Percentiles rank a stretch among this genome's conserved stretches.
Evolutionary conservation across 2,113 vertebrate species (phyloP).

Genomic region (Columbina picui): DNA sequence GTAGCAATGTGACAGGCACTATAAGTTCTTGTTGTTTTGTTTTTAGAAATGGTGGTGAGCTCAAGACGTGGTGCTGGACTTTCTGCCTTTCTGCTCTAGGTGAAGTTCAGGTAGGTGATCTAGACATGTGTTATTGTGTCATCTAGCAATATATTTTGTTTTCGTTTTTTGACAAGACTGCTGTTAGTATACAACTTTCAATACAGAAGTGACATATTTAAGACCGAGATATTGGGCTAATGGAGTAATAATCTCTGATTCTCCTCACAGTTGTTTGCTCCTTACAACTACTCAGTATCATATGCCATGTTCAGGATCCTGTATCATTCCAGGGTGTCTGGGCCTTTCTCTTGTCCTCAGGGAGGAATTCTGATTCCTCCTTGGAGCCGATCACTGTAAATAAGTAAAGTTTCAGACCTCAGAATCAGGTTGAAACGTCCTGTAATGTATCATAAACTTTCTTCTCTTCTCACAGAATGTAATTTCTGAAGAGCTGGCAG

Average conservation of each 20-base stretch:
- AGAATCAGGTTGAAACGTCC: not conserved
- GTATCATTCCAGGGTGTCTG: rapidly evolving
- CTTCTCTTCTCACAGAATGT: not conserved
- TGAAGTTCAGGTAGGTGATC: not conserved
- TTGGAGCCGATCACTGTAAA: not conserved
- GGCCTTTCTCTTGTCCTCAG: not conserved
- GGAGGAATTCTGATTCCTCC: not conserved
- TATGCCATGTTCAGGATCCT: not conserved
- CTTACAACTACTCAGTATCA: not conserved
- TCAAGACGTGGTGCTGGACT: not conserved
- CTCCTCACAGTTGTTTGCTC: not conserved
- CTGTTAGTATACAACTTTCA: not conserved
- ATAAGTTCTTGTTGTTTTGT: not conserved
- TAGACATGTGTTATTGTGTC: not conserved
- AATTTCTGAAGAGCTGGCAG: not conserved
- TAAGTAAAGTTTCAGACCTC: not conserved
- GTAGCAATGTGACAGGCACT: not conserved
- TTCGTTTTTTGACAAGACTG: not conserved
- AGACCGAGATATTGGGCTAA: not conserved
- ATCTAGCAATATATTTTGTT: not conserved
- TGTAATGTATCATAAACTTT: not conserved
- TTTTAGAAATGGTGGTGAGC: conserved; percentile 13
- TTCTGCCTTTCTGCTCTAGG: conserved; percentile 40
- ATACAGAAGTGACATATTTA: not conserved
- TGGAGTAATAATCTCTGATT: not conserved